Percentiles rank a stretch among this genome's conserved stretches.
Conservation (phyloP, 35 echinoderm and acorn worm genomes). For the Eucidaris tribuloides region DNA sequence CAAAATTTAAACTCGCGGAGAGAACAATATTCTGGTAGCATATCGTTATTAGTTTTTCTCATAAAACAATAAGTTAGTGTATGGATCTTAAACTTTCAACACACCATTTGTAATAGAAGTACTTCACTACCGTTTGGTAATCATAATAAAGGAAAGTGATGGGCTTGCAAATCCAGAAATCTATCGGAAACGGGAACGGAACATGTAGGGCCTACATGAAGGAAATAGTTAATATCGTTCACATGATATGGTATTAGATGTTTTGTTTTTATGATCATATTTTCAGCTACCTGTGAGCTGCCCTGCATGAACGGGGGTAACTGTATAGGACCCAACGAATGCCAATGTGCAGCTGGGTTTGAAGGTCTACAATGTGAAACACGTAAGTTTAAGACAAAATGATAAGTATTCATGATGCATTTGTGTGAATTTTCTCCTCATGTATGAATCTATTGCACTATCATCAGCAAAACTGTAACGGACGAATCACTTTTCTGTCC, state of each 20-base stretch:
- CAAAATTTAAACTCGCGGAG: too few species aligned
- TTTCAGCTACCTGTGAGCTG: constrained; percentile 68
- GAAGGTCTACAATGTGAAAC: constrained; percentile 70
- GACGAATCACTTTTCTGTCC: not conserved
- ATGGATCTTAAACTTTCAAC: too few species aligned
- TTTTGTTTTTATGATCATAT: not conserved
- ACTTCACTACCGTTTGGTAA: too few species aligned
- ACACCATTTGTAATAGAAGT: not conserved
- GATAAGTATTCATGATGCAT: not conserved
- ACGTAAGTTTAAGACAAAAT: constrained; percentile 44
- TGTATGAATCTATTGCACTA: not conserved
- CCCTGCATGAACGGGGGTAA: constrained; percentile 82
- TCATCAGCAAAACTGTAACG: not conserved
- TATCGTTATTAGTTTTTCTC: too few species aligned
- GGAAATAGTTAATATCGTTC: not conserved
- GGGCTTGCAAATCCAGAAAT: too few species aligned
- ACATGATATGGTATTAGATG: not conserved
- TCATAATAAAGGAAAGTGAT: too few species aligned
- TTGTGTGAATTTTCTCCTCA: not conserved
- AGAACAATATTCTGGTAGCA: too few species aligned
- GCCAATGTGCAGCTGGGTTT: constrained; percentile 65
- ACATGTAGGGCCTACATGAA: not conserved
- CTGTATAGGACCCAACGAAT: constrained; percentile 71
- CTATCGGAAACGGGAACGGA: not conserved
- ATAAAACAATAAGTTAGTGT: too few species aligned